Percentiles rank a stretch among this genome's conserved stretches.
phyloP scores from a whole-genome alignment of 2,888 invertebrate genomes.

The Drosophila subquinaria region DNA sequence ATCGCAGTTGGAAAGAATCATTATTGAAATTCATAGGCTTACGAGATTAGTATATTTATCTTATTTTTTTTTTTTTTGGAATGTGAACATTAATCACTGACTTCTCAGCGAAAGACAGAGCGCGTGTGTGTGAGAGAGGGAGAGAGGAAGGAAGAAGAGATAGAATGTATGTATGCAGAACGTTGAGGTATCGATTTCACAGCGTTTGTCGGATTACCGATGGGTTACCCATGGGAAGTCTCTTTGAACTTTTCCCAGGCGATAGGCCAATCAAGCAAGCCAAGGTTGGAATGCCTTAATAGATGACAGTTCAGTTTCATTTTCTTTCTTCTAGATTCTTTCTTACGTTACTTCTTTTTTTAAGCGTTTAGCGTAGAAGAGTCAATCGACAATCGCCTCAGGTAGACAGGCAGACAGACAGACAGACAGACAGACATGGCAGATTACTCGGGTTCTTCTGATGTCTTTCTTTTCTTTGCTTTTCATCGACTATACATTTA shows the following conservation, averaged over 20 bases:
- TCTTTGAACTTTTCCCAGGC: conserved; percentile 47
- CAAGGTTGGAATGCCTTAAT: conserved; percentile 26
- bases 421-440: conserved; percentile 18
- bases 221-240: conserved; percentile 14
- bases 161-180: conserved; percentile 2
- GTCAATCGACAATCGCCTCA: conserved; percentile 34
- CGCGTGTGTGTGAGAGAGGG: neutral
- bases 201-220: conserved; percentile 24
- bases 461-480: conserved; percentile 35
- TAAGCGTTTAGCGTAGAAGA: conserved; percentile 1
- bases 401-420: conserved; percentile 33
- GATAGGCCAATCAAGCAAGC: conserved; percentile 43
- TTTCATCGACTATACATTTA: neutral
- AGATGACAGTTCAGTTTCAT: conserved; percentile 59
- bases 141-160: neutral
- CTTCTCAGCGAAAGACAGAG: neutral
- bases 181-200: conserved; percentile 37
- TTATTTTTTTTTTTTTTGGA: neutral
- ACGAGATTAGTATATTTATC: neutral
- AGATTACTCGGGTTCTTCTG: conserved; percentile 40
- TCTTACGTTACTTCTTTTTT: conserved; percentile 20
- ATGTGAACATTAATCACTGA: conserved; percentile 3
- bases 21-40: neutral
- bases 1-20: neutral
- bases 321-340: conserved; percentile 31